Conservation (phyloP, 1,140 invertebrate genomes). For the Dreissena rostriformis region DNA sequence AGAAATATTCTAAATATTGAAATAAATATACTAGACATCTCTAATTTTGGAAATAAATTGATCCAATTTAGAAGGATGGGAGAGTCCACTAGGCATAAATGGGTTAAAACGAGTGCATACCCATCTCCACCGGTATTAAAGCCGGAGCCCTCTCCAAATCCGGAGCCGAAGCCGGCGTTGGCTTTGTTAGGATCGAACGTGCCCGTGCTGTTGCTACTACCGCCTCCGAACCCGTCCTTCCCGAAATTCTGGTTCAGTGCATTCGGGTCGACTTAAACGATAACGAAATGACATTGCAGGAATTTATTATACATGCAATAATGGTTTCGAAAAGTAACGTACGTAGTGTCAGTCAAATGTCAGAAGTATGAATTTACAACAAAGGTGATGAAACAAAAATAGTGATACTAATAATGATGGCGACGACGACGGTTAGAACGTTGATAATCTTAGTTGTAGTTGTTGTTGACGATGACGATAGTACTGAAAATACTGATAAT, state of each 20-base stretch:
- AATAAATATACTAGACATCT: too few species aligned
- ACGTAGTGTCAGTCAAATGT: neutral
- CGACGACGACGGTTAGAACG: too few species aligned
- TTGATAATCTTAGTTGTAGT: too few species aligned
- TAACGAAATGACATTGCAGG: neutral
- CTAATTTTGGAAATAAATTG: too few species aligned
- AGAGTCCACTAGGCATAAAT: neutral
- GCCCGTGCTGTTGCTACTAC: slow-evolving; percentile 14
- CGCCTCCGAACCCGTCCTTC: slow-evolving; percentile 6
- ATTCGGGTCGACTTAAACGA: slow-evolving; percentile 27
- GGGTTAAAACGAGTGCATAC: neutral
- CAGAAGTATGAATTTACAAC: neutral
- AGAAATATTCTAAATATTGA: too few species aligned
- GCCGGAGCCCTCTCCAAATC: slow-evolving; percentile 16
- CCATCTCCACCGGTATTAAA: slow-evolving; percentile 32
- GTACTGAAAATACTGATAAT: too few species aligned
- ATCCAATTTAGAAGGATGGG: too few species aligned
- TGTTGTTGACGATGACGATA: too few species aligned
- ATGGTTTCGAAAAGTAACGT: neutral
- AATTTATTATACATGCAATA: neutral
- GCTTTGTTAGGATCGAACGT: slow-evolving; percentile 26
- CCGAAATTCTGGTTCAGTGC: slow-evolving; percentile 41
- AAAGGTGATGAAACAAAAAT: neutral
- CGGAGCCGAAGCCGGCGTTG: slow-evolving; percentile 29
- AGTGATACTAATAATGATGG: neutral